Percentiles rank a stretch among this genome's conserved stretches.
Evolutionary conservation across 1,140 invertebrate species (phyloP).

Genomic region (Macrostomum lignano): DNA sequence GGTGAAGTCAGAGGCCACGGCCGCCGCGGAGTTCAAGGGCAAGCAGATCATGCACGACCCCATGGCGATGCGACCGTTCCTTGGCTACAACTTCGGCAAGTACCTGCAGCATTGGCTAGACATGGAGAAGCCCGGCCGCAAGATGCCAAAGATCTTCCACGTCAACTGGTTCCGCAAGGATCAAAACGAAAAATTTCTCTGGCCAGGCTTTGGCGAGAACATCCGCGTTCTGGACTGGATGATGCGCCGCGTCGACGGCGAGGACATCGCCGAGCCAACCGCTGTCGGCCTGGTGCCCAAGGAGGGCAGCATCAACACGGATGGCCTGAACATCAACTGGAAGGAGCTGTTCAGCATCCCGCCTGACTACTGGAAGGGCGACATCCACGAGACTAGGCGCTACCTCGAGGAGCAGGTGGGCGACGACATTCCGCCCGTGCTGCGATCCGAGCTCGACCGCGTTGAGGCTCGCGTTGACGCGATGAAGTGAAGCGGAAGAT

Average conservation of each 20-base stretch:
- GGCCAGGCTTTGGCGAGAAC: conserved; percentile 94
- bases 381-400: conserved; percentile 43
- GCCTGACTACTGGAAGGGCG: conserved; percentile 59
- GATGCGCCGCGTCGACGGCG: conserved; percentile 45
- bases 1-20: conserved; percentile 82
- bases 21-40: conserved; percentile 75
- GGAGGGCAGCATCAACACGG: conserved; percentile 5
- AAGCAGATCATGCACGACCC: conserved; percentile 92
- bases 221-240: conserved; percentile 77
- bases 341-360: conserved; percentile 52
- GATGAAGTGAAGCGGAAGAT: conserved; percentile 1
- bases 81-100: conserved; percentile 91
- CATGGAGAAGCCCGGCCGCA: conserved; percentile 35
- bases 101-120: conserved; percentile 78
- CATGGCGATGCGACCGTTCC: conserved; percentile 94
- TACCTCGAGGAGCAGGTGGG: conserved; percentile 67
- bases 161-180: conserved; percentile 91
- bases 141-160: conserved; percentile 67
- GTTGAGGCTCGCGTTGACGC: conserved; percentile 33
- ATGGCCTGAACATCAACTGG: conserved; percentile 33
- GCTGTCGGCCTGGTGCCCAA: conserved; percentile 23
- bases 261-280: conserved; percentile 24
- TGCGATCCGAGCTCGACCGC: conserved; percentile 40
- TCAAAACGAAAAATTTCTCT: conserved; percentile 50
- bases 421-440: conserved; percentile 45